Evolutionary conservation across 2,888 invertebrate genomes (phyloP), one percentile per base, ranked within the genome.

Genomic region (Mesorhabditis sp.): DNA sequence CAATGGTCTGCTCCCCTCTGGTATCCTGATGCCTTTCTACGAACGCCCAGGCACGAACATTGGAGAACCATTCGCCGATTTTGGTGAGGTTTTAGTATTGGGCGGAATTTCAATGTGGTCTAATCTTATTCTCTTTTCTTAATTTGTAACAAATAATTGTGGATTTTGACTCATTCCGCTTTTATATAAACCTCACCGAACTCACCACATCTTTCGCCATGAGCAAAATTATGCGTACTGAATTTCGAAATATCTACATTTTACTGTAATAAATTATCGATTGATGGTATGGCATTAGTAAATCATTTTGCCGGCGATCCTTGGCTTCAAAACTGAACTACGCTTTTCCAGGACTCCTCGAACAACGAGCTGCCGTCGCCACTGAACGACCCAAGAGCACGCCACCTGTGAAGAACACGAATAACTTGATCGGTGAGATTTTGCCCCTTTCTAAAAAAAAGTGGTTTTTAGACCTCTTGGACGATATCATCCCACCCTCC

Each of bases 1-100:
- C 66, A 77, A 77, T 45, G 77, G 75, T 0, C 73, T 73, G 68
- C 70, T 77, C 5, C 76, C 77, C 4, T 72, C 71, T 41, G 69
- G 67, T 4, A 68, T 76, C 45, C 70, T 77, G 15, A 64, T 61
- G 6, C 76, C 74, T 4, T 77, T 70, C 63, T 50, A 50, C n/a
- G 58, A 50, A 50, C 7, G 58, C 10, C 45, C 45, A 3, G 42
- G 13, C 13, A 62, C 71, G 13, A 72, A 74, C 64, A 68, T 43
- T 5, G 74, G 74, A 45, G 67, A 69, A 50, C 58, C 58, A 50
- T 50, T 50, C n/a, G 58, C 58, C 10, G 58, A 50, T 50, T n/a
- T 50, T 50, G 58, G 58, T 50, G 28, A 28, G 28, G 28, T 28
- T 28, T 28, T 28, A 28, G 28, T 28, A 28, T 28, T 28, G 28